A percentile compares a stretch with the other conserved stretches of the same genome.
Evolutionary conservation across 35 echinoderm and acorn worm species (phyloP).

Genomic region (Amphiura filiformis): DNA sequence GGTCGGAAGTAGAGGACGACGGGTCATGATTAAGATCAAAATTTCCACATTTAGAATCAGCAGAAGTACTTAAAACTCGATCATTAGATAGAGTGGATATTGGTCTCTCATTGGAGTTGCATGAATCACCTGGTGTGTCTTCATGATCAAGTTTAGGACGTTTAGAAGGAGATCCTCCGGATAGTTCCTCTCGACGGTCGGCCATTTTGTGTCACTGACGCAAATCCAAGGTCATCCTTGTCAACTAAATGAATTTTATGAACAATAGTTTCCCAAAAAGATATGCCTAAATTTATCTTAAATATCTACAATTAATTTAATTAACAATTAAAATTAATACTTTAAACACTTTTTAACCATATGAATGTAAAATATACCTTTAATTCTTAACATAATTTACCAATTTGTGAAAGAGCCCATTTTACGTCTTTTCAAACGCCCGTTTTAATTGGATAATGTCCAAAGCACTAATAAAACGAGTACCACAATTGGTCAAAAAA

Average conservation of each 20-base stretch:
- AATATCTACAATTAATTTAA: too few relatives aligned
- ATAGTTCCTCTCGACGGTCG: constrained; percentile 17
- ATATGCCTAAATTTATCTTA: too few relatives aligned
- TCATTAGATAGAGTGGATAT: background rate
- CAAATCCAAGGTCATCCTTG: background rate
- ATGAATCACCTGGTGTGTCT: background rate
- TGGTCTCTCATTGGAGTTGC: background rate
- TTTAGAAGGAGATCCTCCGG: constrained; percentile 25
- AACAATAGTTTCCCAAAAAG: too few relatives aligned
- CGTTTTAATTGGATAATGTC: too few relatives aligned
- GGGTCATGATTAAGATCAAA: background rate
- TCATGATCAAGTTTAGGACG: constrained; percentile 36
- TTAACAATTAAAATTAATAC: too few relatives aligned
- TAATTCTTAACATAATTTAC: too few relatives aligned
- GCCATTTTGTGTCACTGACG: constrained; percentile 32
- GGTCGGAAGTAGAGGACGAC: background rate
- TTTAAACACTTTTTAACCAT: too few relatives aligned
- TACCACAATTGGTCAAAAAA: too few relatives aligned
- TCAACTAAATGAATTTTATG: background rate
- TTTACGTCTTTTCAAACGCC: too few relatives aligned
- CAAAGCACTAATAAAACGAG: too few relatives aligned
- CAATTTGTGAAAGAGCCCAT: too few relatives aligned
- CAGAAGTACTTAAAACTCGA: background rate
- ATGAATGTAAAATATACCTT: too few relatives aligned
- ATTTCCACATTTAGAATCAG: background rate